Evolutionary conservation across 2,888 invertebrate genomes (phyloP), one percentile per base, ranked within the genome.

Genomic region (Abscondita cerata): DNA sequence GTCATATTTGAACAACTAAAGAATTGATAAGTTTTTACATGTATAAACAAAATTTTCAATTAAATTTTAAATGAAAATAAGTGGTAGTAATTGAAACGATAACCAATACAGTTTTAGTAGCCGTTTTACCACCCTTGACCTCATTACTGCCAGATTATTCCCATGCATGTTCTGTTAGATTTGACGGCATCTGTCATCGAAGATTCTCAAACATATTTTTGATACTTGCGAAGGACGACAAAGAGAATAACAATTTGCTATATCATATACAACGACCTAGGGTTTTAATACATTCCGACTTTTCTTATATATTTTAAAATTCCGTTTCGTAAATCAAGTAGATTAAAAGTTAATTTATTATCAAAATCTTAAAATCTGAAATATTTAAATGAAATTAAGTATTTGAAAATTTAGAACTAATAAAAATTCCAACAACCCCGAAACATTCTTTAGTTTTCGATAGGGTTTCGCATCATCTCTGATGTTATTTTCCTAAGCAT

Each of bases 121-220:
- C 41, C 41, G 15, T 41, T 33, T 41, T 56, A 55, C 50, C 50
- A 44, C 25, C 52, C 19, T 58, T 58, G 51, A 58, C 51, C 58
- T 58, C 44, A 58, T 58, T 58, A 51, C 15, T 44, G 58, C 41
- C 18, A 51, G 44, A 58, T 58, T 58, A 58, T 58, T 34, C 58
- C 58, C 31, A 51, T 58, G 58, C 58, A 58, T 52, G 51, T 58
- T 58, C 52, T 33, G 33, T 58, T 40, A 44, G 52, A 58, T 58
- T 58, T 33, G 36, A 44, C 44, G 46, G 58, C 58, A 58, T 58
- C 52, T 52, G 51, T 58, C 34, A 58, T 58, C 41, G 58, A 58
- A 58, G 36, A 58, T 58, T 34, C 40, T 52, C 44, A 51, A 51
- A 51, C 58, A 58, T 25, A 44, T 52, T 58, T 52, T 44, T 51